Conservation (phyloP, 2,113 vertebrate genomes). For the Balaenoptera acutorostrata region DNA sequence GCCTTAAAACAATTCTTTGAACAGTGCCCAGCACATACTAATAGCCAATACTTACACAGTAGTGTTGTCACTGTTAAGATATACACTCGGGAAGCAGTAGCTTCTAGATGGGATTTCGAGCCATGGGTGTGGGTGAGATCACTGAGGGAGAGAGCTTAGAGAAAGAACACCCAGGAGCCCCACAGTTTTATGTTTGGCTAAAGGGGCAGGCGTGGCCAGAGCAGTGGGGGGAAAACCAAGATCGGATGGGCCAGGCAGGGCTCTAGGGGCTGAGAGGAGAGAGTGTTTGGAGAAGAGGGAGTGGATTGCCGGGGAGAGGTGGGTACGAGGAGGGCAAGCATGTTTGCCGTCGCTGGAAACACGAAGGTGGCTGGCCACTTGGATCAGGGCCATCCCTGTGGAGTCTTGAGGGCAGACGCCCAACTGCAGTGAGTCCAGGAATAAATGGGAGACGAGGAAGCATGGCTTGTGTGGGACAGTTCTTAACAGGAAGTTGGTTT, state of each 20-base stretch:
- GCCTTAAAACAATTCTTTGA: not conserved
- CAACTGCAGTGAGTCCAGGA: not conserved
- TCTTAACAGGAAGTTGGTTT: not conserved
- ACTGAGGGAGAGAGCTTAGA: not conserved
- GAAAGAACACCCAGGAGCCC: not conserved
- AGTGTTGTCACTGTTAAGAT: not conserved
- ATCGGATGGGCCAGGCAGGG: not conserved
- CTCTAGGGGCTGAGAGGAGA: not conserved
- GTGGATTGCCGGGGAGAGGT: not conserved
- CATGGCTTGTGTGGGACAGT: fast-evolving
- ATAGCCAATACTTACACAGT: no score
- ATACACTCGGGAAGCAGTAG: not conserved
- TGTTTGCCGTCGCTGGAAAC: not conserved
- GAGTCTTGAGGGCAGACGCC: not conserved
- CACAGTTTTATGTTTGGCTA: not conserved
- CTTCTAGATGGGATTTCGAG: not conserved
- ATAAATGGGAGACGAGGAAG: not conserved
- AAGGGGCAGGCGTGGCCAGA: not conserved
- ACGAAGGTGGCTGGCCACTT: not conserved
- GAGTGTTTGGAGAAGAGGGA: not conserved
- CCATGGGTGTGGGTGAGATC: not conserved
- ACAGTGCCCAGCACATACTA: not conserved
- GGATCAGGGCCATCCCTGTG: not conserved
- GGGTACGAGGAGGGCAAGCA: not conserved
- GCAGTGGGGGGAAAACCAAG: no score